Conservation (phyloP, 2,113 vertebrate species). For the Centropristis striata region DNA sequence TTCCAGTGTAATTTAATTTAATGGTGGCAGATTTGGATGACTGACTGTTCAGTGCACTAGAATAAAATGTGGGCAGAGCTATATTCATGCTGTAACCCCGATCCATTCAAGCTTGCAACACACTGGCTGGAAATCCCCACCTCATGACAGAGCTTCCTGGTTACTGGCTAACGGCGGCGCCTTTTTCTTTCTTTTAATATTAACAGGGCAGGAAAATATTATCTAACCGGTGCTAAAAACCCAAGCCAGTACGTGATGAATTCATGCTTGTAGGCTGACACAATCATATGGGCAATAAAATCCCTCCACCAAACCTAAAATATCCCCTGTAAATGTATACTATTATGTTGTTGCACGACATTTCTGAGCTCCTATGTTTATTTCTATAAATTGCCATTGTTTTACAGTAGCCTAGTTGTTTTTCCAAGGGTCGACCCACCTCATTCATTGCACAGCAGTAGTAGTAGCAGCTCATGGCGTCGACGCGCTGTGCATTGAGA, state of each 20-base stretch:
- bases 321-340: not conserved
- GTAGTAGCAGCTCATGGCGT: constrained; percentile 69
- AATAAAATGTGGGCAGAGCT: constrained; percentile 72
- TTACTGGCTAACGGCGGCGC: constrained; percentile 74
- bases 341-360: not conserved
- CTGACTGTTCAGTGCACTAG: constrained; percentile 49
- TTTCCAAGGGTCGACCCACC: constrained; percentile 59
- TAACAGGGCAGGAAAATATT: constrained; percentile 44
- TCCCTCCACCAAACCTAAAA: constrained; percentile 15
- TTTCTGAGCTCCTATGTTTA: constrained; percentile 4
- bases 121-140: constrained; percentile 82
- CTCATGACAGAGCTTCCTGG: constrained; percentile 81
- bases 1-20: constrained; percentile 50
- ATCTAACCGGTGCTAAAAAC: constrained; percentile 3
- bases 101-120: constrained; percentile 80
- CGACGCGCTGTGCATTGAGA: constrained; percentile 69
- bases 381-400: not conserved
- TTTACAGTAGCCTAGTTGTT: constrained; percentile 23
- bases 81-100: constrained; percentile 66
- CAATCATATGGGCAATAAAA: constrained; percentile 19
- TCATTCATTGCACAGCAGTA: constrained; percentile 71
- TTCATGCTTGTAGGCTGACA: constrained; percentile 8
- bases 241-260: constrained; percentile 16
- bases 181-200: constrained; percentile 17
- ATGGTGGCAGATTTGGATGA: constrained; percentile 58